A percentile compares a stretch with the other conserved stretches of the same genome.
phyloP scores from a whole-genome alignment of 2,797 vertebrate species.

The Melanotaenia pygmaea region DNA sequence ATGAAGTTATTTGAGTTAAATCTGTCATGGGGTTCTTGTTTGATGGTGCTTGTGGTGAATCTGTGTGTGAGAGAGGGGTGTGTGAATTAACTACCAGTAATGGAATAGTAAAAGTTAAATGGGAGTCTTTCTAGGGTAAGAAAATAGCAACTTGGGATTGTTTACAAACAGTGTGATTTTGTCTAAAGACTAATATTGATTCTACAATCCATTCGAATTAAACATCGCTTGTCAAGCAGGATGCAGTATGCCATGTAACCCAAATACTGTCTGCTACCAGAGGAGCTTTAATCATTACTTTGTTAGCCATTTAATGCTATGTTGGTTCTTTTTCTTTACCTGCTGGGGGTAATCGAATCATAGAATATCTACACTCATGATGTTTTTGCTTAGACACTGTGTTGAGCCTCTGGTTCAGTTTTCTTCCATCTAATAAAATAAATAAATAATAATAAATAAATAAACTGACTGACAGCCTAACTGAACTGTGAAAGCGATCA shows the following conservation, averaged over 20 bases:
- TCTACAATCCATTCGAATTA: constrained; percentile 53
- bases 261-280: constrained; percentile 32
- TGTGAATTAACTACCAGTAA: constrained; percentile 58
- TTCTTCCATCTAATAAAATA: constrained; percentile 6
- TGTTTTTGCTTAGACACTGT: constrained; percentile 5
- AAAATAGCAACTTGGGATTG: constrained; percentile 48
- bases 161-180: constrained; percentile 59
- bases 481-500: constrained; percentile 3
- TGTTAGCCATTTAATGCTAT: constrained; percentile 23
- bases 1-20: constrained; percentile 65
- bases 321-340: constrained; percentile 17
- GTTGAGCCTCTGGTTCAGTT: neutral
- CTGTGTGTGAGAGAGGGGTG: constrained; percentile 32
- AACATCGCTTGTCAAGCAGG: constrained; percentile 56
- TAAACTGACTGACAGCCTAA: constrained; percentile 6
- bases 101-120: constrained; percentile 54
- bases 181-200: constrained; percentile 52
- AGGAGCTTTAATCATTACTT: constrained; percentile 49
- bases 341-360: constrained; percentile 12
- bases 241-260: constrained; percentile 28
- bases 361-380: neutral
- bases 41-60: constrained; percentile 33
- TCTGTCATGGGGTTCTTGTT: constrained; percentile 44
- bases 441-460: neutral
- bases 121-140: constrained; percentile 38